Base-by-base conservation (phyloP, 2,888 invertebrate genomes). In the Limnephilus marmoratus region DNA sequence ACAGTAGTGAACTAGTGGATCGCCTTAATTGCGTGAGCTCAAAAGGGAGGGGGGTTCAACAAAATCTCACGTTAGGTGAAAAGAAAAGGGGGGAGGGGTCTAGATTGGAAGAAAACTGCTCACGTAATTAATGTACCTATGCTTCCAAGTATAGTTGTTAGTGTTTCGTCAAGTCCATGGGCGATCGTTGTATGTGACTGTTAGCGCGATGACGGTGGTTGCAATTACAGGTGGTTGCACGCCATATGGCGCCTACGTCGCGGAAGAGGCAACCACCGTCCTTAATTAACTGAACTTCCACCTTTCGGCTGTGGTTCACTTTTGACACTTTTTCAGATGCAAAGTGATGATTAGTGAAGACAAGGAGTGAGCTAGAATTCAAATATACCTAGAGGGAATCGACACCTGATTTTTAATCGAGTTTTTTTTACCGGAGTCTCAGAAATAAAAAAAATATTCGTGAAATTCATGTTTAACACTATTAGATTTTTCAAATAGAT, bases 191-290 rank as follows among this genome's bases (percentile, higher is more conserved):
- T n/a, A n/a, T 68, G 68, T n/a, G 68, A 68, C n/a, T 9, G 53
- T 18, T 5, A 53, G 53, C 18, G 53, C n/a, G 9, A 4, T 68
- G 53, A n/a, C 68, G 9, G 68, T n/a, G 24, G 68, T 68, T n/a
- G 68, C 24, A 68, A 24, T 45, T 45, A 13, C 45, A 45, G 45
- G 45, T 45, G 45, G 45, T 45, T 45, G 53, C 31, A 31, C 68
- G 68, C 87, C 87, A 87, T 87, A 87, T 87, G 86, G 86, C 86
- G 53, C 29, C 49, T 11, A 29, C 31, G n/a, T 29, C 86, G 12
- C 18, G 1, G 86, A 31, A 53, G 49, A 86, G 41, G 29, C n/a
- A 2, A 31, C 86, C 53, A 49, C 18, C 12, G 68, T 13, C 34
- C 24, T 41, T 87, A 87, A 87, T 31, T 18, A 53, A 85, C 45